A percentile compares a stretch with the other conserved stretches of the same genome.
Evolutionary conservation across 2,888 invertebrate genomes (phyloP).

Genomic region (Entomobrya proxima): DNA sequence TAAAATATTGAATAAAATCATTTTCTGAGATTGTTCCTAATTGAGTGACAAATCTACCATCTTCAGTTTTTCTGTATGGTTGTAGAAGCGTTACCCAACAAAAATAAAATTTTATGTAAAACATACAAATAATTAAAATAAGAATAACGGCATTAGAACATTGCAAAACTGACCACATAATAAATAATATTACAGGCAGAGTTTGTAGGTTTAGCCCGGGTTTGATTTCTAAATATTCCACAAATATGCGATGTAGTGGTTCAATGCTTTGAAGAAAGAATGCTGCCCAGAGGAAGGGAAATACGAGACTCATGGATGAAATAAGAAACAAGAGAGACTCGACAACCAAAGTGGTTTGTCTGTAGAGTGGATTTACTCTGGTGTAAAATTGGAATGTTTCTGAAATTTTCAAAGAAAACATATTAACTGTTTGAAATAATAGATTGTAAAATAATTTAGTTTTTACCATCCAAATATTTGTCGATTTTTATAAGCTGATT

Average conservation of each 20-base stretch:
- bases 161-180: neutral
- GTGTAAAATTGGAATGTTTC: neutral
- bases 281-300: neutral
- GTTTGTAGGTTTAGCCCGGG: neutral
- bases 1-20: neutral
- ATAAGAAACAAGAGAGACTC: neutral
- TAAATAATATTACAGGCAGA: neutral
- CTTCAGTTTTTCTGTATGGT: neutral
- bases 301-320: neutral
- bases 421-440: too few species aligned
- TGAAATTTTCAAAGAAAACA: too few species aligned
- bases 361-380: neutral
- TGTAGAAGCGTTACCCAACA: conserved; percentile 3
- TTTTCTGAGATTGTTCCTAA: neutral
- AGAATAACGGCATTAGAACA: neutral
- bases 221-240: neutral
- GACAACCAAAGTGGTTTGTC: neutral
- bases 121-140: neutral
- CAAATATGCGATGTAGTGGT: conserved; percentile 38
- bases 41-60: neutral
- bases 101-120: neutral
- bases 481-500: too few species aligned
- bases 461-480: too few species aligned
- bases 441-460: too few species aligned
- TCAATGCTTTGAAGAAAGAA: conserved; percentile 17